Evolutionary conservation across 2,888 invertebrate species (phyloP), one percentile per base, ranked within the genome.

Genomic region (Papilio gigon): DNA sequence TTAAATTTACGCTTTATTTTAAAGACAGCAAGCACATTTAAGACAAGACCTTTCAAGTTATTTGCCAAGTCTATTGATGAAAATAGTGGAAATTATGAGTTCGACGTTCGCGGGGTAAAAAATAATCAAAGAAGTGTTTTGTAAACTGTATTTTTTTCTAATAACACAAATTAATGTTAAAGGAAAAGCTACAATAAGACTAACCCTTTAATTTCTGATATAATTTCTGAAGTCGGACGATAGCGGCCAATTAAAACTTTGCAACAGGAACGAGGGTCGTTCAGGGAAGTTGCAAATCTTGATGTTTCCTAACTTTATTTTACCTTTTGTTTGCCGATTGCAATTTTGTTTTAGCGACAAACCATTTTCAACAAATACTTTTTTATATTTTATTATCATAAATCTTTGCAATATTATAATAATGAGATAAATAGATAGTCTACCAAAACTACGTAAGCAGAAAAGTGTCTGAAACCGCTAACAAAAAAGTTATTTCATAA

Each of bases 191-290:
- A 53, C 61, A 67, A 61, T 44, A 33, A 59, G 14, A 65, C 14
- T 20, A 20, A 65, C 56, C 20, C 35, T 66, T 66, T 37, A 47
- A 59, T 66, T 61, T 40, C 6, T 50, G 53, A 40, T 67, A 67
- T 88, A 88, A 88, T 89, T 85, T 88, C 83, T 78, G 81, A 86
- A 84, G 80, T 87, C 78, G 78, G 81, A 81, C 84, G 82, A 85
- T 83, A 81, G 83, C 82, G 81, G 85, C 83, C 86, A 89, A 89
- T 89, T 88, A 86, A 86, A 89, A 89, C 83, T 89, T 88, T 71
- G 74, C 76, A 78, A 79, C 78, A 77, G 81, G 81, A 85, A 83
- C 80, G 79, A 80, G 80, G 78, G 76, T 75, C 75, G 75, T 73
- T 62, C 42, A 37, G 73, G 76, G 76, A 84, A 84, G 80, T 85